Evolutionary conservation across 2,888 invertebrate genomes (phyloP), one percentile per base, ranked within the genome.

Genomic region (Drosophila merina): DNA sequence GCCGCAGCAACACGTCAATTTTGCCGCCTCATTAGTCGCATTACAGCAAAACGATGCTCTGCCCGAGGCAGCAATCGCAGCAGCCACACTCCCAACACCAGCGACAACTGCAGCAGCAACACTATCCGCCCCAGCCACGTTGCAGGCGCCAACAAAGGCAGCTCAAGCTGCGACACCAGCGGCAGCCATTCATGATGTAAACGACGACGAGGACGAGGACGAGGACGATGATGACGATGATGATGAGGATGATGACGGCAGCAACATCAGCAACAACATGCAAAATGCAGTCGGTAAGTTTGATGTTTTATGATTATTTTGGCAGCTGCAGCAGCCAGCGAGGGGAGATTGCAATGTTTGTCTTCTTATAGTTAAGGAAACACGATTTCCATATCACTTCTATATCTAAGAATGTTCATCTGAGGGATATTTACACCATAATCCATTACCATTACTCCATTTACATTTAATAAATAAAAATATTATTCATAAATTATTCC

Each of bases 11-110:
- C 73, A 79, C 76, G 77, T 76, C 81, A 83, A 85, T 86, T 85
- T 85, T 78, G 85, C 85, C 76, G 79, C 90, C 86, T 86, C 89
- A 87, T 86, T 89, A 85, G 88, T 83, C 59, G 86, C 79, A 77
- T 80, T 82, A 76, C 76, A 82, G 77, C 79, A 81, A 84, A 89
- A 86, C 79, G 87, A 90, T 77, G 76, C 79, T 70, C 75, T 72
- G 75, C 86, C 89, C 75, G 82, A 76, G 74, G 82, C 72, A 49
- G 62, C 81, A 63, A 62, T 69, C 51, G 44, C 71, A 54, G 20
- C 71, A 51, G 25, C 77, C 76, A 50, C 73, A 69, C 72, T 77
- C 42, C 36, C 77, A 72, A 68, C 77, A 70, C 14, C 62, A 70
- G 12, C 70, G 33, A 6, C 74, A 54, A 8, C 74, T 28, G 14